A percentile compares a stretch with the other conserved stretches of the same genome.
These are phyloP conservation scores for Myotis myotis DNA, from an alignment of 2,797 vertebrate species.

Conservation along the genomic window DNA sequence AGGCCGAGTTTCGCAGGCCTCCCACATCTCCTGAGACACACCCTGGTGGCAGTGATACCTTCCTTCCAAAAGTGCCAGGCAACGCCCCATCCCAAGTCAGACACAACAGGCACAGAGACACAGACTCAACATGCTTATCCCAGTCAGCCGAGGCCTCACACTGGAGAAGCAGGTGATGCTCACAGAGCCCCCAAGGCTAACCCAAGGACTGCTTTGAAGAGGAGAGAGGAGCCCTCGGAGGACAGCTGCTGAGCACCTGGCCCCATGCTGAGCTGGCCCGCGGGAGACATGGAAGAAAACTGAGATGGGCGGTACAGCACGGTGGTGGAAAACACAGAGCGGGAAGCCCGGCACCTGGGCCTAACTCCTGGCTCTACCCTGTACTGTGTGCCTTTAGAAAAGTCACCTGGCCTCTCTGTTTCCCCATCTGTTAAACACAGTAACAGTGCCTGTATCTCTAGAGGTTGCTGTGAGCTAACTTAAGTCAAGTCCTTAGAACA, in stretches of 20 bases:
- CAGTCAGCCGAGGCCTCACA: background rate
- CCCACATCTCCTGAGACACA: background rate
- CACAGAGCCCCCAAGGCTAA: background rate
- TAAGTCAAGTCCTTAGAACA: background rate
- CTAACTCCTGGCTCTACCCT: background rate
- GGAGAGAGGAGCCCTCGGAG: background rate
- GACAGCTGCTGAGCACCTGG: background rate
- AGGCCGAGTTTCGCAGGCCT: background rate
- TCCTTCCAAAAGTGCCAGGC: background rate
- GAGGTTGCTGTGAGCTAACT: background rate
- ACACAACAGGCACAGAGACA: background rate
- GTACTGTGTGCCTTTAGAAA: background rate
- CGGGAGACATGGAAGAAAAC: background rate
- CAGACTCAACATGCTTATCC: background rate
- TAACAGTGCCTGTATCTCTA: background rate
- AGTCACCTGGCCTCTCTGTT: background rate
- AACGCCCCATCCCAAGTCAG: background rate
- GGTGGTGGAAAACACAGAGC: background rate
- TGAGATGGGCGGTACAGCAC: fast-evolving
- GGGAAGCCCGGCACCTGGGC: background rate
- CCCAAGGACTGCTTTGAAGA: background rate
- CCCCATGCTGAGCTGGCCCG: background rate
- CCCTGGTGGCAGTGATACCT: background rate
- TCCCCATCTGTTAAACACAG: background rate
- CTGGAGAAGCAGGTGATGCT: background rate